Evolutionary conservation across 2,888 invertebrate species (phyloP), one percentile per base, ranked within the genome.

Genomic region (Pristionchus fissidentatus): DNA sequence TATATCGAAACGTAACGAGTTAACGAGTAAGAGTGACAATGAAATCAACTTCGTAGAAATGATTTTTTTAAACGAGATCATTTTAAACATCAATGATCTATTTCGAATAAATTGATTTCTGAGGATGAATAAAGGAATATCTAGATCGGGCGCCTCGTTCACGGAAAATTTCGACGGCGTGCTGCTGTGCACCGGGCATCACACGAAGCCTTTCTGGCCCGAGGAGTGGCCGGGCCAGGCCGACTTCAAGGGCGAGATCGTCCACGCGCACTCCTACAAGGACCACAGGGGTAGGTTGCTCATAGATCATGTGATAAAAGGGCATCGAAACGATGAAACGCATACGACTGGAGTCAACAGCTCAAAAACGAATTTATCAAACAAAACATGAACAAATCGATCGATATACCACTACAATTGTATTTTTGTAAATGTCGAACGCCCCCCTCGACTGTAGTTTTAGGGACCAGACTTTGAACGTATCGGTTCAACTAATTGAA

Each of bases 121-220:
- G 13, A 49, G 10, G 19, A 19, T 10, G 19, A 49, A 13, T 49
- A 49, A 10, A 49, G 3, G 10, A 22, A 13, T 1, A 15, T 75
- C 49, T 26, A 81, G 87, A 62, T 83, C 87, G 13, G 88, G 86
- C 26, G 75, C 85, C n/a, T 77, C 57, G 15, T 55, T 87, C 19
- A 85, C 86, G 8, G 92, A 92, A 46, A 88, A 86, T 3, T 93
- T 93, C 87, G 94, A 94, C 84, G 93, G 93, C 3, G 93, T 94
- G 2, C 90, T 94, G 90, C 90, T 94, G n/a, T 94, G 94, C 87
- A 93, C 92, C 0, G 94, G 94, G 1, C 94, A 94, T 86, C 94
- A 94, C 87, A 92, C 93, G 0, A 89, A 92, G 55, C 94, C 94
- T 0, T 89, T 93, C 79, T 87, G 90, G 57, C 94, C 94, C 0